These are phyloP conservation scores for Sminthopsis crassicaudata DNA, from an alignment of 2,113 vertebrate genomes.

Conservation along the genomic window DNA sequence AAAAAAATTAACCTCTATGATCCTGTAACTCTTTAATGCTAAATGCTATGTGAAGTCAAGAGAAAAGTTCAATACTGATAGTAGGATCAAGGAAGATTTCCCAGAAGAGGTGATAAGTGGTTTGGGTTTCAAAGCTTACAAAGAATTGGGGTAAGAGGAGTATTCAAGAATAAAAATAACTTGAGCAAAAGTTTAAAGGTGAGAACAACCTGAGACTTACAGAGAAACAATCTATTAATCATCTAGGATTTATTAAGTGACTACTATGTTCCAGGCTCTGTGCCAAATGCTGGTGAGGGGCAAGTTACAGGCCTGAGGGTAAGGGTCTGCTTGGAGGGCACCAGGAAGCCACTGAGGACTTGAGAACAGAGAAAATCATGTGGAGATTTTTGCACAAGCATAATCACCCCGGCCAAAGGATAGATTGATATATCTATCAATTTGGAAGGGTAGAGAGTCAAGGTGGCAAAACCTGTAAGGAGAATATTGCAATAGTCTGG, in stretches of 20 bases:
- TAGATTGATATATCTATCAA: background rate
- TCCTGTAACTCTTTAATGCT: background rate
- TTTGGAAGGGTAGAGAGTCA: background rate
- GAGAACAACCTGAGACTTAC: background rate
- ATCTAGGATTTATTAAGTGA: background rate
- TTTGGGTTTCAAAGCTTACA: background rate
- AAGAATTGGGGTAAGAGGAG: background rate
- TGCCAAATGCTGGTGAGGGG: background rate
- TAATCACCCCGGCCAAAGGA: background rate
- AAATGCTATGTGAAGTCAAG: background rate
- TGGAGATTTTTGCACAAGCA: background rate
- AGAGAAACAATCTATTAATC: background rate
- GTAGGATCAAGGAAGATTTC: background rate
- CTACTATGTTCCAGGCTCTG: fast-evolving
- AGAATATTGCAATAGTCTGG: background rate
- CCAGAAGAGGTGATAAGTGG: background rate
- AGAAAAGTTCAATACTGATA: background rate
- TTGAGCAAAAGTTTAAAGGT: background rate
- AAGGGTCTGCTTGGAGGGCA: background rate
- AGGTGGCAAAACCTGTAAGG: background rate
- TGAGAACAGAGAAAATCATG: background rate
- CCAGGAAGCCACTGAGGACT: background rate
- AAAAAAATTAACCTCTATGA: background rate
- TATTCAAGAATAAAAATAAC: background rate
- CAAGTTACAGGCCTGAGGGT: background rate